Conservation (phyloP, 2,797 vertebrate genomes). For the Selene dorsalis region DNA sequence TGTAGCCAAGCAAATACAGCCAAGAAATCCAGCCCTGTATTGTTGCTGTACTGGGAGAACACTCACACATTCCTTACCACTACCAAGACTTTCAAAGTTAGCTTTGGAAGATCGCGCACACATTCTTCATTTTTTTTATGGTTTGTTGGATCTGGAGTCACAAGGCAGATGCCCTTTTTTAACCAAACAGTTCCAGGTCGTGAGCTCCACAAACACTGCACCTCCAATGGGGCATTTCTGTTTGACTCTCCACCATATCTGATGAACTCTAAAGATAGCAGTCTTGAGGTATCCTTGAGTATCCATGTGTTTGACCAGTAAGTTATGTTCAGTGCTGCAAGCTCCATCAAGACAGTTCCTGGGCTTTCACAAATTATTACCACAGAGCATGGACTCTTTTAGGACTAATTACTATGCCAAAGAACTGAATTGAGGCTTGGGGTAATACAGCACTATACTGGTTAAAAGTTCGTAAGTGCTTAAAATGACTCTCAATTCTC, state of each 20-base stretch:
- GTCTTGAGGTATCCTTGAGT: neutral
- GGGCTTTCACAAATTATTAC: too few relatives aligned
- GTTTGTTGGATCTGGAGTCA: neutral
- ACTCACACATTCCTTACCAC: neutral
- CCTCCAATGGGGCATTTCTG: neutral
- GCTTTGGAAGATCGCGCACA: neutral
- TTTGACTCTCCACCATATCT: neutral
- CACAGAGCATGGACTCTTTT: too few relatives aligned
- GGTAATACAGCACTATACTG: too few relatives aligned
- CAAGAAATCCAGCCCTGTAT: neutral
- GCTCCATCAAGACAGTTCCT: too few relatives aligned
- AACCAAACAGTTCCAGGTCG: neutral
- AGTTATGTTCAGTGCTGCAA: neutral
- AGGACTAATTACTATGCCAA: too few relatives aligned
- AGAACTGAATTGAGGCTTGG: too few relatives aligned
- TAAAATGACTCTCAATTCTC: too few relatives aligned
- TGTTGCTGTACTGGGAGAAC: neutral
- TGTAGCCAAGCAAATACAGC: neutral
- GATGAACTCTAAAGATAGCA: neutral
- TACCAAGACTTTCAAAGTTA: neutral
- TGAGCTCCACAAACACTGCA: neutral
- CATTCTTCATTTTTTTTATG: neutral
- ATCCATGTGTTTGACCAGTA: neutral
- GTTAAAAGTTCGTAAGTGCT: too few relatives aligned
- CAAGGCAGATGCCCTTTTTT: neutral